Percentiles rank a stretch among this genome's conserved stretches.
Evolutionary conservation across 2,113 vertebrate species (phyloP).

Genomic region (Pachyramphus minor): DNA sequence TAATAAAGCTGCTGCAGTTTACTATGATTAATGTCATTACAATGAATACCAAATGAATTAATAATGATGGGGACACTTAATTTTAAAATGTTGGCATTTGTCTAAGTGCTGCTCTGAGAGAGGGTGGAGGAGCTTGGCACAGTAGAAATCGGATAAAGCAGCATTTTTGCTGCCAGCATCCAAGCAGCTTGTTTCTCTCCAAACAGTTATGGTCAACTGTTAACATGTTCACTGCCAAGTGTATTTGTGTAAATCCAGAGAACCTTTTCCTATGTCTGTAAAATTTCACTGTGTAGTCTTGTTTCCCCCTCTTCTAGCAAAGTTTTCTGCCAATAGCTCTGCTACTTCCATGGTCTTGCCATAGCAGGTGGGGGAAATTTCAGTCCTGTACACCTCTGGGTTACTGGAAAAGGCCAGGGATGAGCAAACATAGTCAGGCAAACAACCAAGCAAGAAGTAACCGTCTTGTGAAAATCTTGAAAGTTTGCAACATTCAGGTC

Average conservation of each 20-base stretch:
- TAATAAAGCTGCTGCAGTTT: conserved; percentile 46
- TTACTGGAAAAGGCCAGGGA: neutral
- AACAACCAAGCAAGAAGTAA: neutral
- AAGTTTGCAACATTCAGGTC: neutral
- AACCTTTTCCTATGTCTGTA: neutral
- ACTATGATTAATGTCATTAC: conserved; percentile 49
- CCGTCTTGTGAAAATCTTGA: neutral
- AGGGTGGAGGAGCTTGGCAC: conserved; percentile 35
- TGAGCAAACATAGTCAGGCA: neutral
- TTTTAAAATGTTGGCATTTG: conserved; percentile 61
- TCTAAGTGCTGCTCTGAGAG: conserved; percentile 20
- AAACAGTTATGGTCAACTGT: conserved; percentile 12
- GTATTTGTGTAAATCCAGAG: neutral
- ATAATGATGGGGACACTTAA: conserved; percentile 52
- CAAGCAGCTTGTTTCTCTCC: conserved; percentile 31
- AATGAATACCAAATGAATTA: conserved; percentile 60
- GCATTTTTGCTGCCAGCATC: conserved; percentile 1
- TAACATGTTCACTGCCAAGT: conserved; percentile 4
- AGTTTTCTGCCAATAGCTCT: neutral
- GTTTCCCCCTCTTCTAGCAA: neutral
- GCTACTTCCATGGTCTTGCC: neutral
- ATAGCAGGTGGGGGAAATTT: neutral
- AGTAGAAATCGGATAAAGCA: neutral
- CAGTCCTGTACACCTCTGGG: neutral
- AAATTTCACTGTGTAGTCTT: neutral